Percentiles rank a stretch among this genome's conserved stretches.
Evolutionary conservation across 2,113 vertebrate genomes (phyloP).

Genomic region (Alethe castanea): DNA sequence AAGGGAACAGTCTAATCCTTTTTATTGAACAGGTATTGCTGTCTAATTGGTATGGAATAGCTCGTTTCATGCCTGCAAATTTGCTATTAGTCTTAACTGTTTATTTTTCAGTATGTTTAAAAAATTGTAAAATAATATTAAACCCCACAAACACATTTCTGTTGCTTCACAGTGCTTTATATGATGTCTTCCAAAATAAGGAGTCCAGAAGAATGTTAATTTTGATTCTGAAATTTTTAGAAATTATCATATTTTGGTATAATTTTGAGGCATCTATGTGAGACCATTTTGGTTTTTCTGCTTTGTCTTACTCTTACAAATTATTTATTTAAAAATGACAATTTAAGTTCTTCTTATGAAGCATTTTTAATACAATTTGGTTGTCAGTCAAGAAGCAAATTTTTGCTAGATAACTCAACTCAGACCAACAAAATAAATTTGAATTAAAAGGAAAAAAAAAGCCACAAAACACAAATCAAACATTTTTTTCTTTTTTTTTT

Average conservation of each 20-base stretch:
- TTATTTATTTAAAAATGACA: background rate
- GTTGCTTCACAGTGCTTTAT: background rate
- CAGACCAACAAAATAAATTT: background rate
- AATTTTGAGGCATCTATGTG: background rate
- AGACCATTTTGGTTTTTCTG: background rate
- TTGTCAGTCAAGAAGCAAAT: background rate
- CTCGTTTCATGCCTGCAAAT: background rate
- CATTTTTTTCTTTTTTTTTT: background rate
- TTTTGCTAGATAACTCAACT: background rate
- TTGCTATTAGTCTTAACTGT: background rate
- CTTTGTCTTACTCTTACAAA: background rate
- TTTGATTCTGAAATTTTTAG: background rate
- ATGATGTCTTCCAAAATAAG: background rate
- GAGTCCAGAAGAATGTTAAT: background rate
- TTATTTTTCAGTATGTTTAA: background rate
- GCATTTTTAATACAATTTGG: background rate
- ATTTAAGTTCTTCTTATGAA: background rate
- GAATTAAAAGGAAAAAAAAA: background rate
- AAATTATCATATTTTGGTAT: background rate
- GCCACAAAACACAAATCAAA: background rate
- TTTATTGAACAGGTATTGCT: background rate
- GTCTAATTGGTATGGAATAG: rapidly evolving
- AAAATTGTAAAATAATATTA: background rate
- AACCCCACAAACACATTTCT: background rate
- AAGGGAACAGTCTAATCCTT: background rate